Percentiles rank a stretch among this genome's conserved stretches.
These are phyloP conservation scores for Phylloscopus collybita DNA, from an alignment of 2,797 vertebrate genomes.

Conservation along the genomic window DNA sequence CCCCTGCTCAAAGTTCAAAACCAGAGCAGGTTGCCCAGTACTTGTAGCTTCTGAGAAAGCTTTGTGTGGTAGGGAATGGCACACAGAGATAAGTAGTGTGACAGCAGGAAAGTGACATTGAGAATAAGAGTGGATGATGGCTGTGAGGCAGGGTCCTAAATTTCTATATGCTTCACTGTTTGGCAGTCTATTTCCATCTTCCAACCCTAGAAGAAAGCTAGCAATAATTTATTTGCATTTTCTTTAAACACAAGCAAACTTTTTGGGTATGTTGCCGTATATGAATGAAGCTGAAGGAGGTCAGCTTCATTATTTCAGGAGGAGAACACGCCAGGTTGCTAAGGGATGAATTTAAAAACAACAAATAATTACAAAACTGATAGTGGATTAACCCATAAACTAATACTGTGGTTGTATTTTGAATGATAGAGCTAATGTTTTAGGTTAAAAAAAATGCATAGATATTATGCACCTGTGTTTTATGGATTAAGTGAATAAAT, in stretches of 20 bases:
- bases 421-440: background rate
- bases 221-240: constrained; percentile 12
- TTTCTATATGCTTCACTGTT: background rate
- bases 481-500: background rate
- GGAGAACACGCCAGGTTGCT: background rate
- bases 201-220: background rate
- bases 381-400: background rate
- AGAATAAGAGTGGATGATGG: background rate
- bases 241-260: constrained; percentile 53
- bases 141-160: background rate
- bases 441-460: background rate
- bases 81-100: background rate
- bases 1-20: background rate
- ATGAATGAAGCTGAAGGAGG: background rate
- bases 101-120: background rate
- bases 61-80: background rate
- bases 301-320: constrained; percentile 42
- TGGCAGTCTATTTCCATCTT: background rate
- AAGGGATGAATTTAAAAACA: constrained; percentile 65
- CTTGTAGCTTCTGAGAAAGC: background rate
- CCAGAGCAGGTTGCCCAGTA: background rate
- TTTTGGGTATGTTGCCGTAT: background rate
- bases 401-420: background rate
- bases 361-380: constrained; percentile 32
- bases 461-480: background rate